Evolutionary conservation across 2,888 invertebrate genomes (phyloP).

Genomic region (Celastrina argiolus): DNA sequence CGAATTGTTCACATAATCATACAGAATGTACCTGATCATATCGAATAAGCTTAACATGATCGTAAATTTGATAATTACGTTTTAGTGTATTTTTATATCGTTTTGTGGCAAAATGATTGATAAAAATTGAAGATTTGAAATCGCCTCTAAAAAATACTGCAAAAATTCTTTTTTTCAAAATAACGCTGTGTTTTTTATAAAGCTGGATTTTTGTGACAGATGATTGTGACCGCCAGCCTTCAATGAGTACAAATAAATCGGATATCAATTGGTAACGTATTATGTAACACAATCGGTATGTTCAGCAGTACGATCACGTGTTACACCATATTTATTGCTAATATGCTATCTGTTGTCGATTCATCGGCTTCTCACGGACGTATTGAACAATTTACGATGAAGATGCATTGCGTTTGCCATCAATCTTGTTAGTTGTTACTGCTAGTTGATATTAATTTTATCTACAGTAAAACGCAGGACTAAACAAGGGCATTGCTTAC

Average conservation of each 20-base stretch:
- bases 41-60: no score
- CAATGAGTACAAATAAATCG: background rate
- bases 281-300: background rate
- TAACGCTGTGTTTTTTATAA: background rate
- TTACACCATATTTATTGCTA: conserved; percentile 62
- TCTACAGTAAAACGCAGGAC: background rate
- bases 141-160: background rate
- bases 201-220: background rate
- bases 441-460: background rate
- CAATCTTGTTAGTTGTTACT: background rate
- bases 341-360: conserved; percentile 44
- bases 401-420: background rate
- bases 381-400: background rate
- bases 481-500: no score
- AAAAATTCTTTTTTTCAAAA: background rate
- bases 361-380: conserved; percentile 49
- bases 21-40: conserved; percentile 26
- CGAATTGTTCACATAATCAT: conserved; percentile 69
- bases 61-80: no score
- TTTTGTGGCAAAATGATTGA: background rate
- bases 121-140: no score
- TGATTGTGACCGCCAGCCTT: conserved; percentile 6
- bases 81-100: background rate
- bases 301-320: conserved; percentile 52
- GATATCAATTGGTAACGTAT: background rate